A percentile compares a stretch with the other conserved stretches of the same genome.
These are phyloP conservation scores for Amphiprion clarkii DNA, from an alignment of 2,797 vertebrate species.

Conservation along the genomic window DNA sequence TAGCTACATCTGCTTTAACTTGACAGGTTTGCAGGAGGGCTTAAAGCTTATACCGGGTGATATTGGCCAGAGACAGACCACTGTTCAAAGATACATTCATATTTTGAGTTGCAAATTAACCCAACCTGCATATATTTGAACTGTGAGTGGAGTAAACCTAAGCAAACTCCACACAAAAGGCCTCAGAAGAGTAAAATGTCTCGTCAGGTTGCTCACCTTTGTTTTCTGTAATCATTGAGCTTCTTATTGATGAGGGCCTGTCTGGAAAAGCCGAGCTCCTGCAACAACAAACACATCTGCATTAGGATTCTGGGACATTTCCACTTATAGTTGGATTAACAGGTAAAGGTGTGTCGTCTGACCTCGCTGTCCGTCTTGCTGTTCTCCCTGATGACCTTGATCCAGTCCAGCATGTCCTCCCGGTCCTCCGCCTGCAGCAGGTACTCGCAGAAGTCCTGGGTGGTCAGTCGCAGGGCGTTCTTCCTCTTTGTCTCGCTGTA, in stretches of 20 bases:
- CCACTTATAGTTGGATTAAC: neutral
- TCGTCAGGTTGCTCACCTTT: slow-evolving; percentile 83
- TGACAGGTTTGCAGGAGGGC: too few relatives aligned
- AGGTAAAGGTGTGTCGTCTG: slow-evolving; percentile 65
- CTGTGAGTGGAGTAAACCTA: too few relatives aligned
- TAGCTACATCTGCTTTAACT: too few relatives aligned
- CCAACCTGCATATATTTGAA: too few relatives aligned
- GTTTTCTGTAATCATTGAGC: slow-evolving; percentile 97
- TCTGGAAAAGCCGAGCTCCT: slow-evolving; percentile 95
- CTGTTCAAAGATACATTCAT: too few relatives aligned
- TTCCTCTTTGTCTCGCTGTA: slow-evolving; percentile 99
- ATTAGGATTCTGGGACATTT: neutral
- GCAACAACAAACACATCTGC: slow-evolving; percentile 45
- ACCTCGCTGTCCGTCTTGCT: slow-evolving; percentile 98
- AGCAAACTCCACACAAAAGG: too few relatives aligned
- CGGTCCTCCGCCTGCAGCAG: slow-evolving; percentile 98
- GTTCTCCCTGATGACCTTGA: slow-evolving; percentile 95
- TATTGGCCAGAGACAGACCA: too few relatives aligned
- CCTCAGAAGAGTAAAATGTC: too few relatives aligned
- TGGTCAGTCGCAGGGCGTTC: slow-evolving; percentile 95
- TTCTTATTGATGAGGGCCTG: slow-evolving; percentile 98
- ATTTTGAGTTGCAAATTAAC: too few relatives aligned
- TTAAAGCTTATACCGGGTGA: too few relatives aligned
- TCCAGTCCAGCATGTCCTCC: slow-evolving; percentile 99
- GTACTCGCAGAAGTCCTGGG: slow-evolving; percentile 99